Conservation (phyloP, 2,113 vertebrate species). For the Pelecanus crispus region DNA sequence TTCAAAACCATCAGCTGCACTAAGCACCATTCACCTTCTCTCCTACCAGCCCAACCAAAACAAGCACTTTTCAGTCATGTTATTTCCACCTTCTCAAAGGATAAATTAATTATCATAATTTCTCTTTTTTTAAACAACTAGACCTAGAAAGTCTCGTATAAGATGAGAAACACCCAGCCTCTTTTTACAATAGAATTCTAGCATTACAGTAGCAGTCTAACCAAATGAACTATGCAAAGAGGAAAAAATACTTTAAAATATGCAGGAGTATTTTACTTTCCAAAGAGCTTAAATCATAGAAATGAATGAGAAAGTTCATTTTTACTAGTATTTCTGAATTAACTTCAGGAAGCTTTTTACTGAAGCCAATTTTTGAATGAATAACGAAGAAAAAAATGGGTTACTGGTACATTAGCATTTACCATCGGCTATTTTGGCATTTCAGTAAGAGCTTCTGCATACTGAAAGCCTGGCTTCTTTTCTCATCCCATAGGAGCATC, state of each 20-base stretch:
- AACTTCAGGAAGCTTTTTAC: background rate
- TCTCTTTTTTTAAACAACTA: background rate
- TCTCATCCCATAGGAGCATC: background rate
- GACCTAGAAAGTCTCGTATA: background rate
- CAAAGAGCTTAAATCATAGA: background rate
- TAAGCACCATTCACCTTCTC: background rate
- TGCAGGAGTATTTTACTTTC: background rate
- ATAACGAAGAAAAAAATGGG: background rate
- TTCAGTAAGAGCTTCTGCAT: background rate
- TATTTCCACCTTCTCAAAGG: background rate
- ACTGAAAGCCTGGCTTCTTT: background rate
- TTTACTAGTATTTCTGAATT: background rate
- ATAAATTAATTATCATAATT: background rate
- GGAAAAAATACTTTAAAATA: background rate
- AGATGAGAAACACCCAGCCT: background rate
- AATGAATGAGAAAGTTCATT: background rate
- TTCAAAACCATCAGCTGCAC: background rate
- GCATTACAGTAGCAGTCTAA: background rate
- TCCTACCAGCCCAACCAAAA: background rate
- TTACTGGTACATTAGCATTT: background rate
- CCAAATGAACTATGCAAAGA: background rate
- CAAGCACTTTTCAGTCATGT: background rate
- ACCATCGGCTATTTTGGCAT: background rate
- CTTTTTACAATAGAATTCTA: background rate
- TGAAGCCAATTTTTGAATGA: background rate